Evolutionary conservation across 2,888 invertebrate genomes (phyloP).

Genomic region (Zygaena filipendulae): DNA sequence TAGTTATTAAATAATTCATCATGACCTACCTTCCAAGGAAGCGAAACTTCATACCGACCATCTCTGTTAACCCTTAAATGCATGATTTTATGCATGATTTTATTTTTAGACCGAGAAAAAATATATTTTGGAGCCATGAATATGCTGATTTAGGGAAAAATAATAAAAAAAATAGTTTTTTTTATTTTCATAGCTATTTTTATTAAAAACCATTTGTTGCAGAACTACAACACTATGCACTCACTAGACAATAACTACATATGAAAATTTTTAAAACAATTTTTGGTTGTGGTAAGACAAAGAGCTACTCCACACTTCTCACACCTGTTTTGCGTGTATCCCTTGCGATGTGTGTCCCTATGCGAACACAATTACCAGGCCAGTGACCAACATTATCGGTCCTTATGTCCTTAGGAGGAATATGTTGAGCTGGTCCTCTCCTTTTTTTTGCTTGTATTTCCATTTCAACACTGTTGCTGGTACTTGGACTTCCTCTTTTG

Average conservation of each 20-base stretch:
- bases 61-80: no score
- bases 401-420: conserved; percentile 22
- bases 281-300: conserved; percentile 15
- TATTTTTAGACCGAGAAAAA: conserved; percentile 20
- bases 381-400: conserved; percentile 23
- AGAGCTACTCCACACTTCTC: conserved; percentile 21
- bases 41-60: no score
- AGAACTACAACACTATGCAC: no score
- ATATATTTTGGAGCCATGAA: conserved; percentile 22
- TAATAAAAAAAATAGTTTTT: conserved; percentile 13
- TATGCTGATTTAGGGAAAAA: conserved; percentile 15
- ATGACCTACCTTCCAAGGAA: no score
- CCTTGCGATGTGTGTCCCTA: conserved; percentile 23
- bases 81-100: conserved; percentile 22
- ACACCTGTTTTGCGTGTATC: conserved; percentile 19
- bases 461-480: conserved; percentile 16
- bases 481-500: conserved; percentile 19
- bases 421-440: conserved; percentile 18
- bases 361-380: conserved; percentile 21
- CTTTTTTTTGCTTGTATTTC: conserved; percentile 19
- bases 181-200: conserved; percentile 13
- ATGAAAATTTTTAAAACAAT: conserved; percentile 18
- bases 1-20: no score
- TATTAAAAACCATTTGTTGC: no score
- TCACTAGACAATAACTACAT: conserved; percentile 9